A percentile compares a stretch with the other conserved stretches of the same genome.
Conservation (phyloP, 2,888 invertebrate species). For the Meta bourneti region DNA sequence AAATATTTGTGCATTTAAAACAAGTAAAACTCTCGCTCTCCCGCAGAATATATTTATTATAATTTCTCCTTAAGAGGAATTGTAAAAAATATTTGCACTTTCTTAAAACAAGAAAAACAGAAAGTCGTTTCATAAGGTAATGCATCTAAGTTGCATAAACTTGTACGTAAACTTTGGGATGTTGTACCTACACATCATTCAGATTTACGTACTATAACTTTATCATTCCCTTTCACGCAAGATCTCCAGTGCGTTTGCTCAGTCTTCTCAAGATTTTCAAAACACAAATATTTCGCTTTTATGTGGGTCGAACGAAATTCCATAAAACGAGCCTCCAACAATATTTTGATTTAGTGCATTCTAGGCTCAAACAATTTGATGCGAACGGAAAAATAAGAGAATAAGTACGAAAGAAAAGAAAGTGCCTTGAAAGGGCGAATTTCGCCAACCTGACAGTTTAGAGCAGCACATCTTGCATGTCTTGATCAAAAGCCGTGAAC, state of each 20-base stretch:
- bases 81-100: neutral
- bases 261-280: conserved; percentile 9
- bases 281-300: conserved; percentile 15
- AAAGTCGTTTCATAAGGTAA: neutral
- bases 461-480: neutral
- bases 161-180: neutral
- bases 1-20: no score
- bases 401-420: conserved; percentile 1
- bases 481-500: neutral
- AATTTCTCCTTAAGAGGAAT: no score
- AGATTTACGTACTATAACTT: neutral
- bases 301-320: neutral
- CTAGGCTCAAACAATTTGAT: conserved; percentile 2
- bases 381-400: neutral
- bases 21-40: no score
- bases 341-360: neutral
- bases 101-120: neutral
- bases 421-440: conserved; percentile 5
- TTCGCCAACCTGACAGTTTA: conserved; percentile 9
- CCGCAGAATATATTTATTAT: no score
- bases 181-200: neutral
- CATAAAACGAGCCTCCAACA: neutral
- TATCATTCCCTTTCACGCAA: neutral
- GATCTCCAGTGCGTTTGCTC: neutral
- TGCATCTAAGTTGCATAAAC: neutral